A percentile compares a stretch with the other conserved stretches of the same genome.
Conservation (phyloP, 2,113 vertebrate species). For the Chaetorhynchus papuensis region DNA sequence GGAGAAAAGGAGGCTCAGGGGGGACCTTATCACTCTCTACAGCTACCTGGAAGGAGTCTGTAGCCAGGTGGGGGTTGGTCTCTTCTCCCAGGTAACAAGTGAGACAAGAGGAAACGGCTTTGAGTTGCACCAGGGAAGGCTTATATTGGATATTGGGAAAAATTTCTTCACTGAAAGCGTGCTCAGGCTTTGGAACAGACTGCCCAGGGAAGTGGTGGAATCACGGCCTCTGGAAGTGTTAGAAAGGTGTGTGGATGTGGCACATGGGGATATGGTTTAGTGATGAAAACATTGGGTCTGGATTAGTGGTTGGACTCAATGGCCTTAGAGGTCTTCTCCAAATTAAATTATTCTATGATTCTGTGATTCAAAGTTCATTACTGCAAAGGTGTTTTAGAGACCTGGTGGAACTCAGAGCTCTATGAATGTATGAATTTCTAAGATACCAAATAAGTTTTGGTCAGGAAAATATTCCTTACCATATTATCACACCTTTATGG, state of each 20-base stretch:
- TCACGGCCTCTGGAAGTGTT: neutral
- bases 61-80: neutral
- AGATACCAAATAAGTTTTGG: neutral
- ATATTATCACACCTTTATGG: neutral
- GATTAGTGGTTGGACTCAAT: neutral
- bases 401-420: neutral
- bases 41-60: neutral
- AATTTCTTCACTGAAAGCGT: neutral
- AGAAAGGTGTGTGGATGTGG: neutral
- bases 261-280: neutral
- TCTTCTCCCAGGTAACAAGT: neutral
- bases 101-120: neutral
- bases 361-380: neutral
- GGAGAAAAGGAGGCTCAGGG: neutral
- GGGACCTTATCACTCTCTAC: fast-evolving
- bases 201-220: neutral
- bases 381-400: neutral
- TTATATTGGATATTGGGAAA: neutral
- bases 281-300: neutral
- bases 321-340: neutral
- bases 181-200: neutral
- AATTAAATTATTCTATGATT: neutral
- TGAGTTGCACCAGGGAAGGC: neutral
- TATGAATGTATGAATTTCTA: neutral
- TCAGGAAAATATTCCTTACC: neutral